These are phyloP conservation scores for Cotesia vestalis DNA, from an alignment of 1,140 invertebrate genomes.

Conservation along the genomic window DNA sequence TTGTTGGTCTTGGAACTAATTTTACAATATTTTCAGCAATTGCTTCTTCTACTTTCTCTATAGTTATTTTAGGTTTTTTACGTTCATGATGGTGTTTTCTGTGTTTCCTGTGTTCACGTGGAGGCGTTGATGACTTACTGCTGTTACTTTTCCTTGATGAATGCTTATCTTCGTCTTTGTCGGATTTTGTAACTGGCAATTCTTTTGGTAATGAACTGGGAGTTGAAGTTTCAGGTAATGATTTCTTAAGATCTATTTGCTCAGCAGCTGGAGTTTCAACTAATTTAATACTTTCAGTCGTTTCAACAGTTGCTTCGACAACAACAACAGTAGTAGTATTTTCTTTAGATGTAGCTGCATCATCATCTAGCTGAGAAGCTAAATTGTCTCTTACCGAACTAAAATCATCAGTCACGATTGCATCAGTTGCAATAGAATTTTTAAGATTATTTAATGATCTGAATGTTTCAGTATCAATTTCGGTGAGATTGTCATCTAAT, in stretches of 20 bases:
- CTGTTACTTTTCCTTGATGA: not conserved
- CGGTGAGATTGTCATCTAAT: not conserved
- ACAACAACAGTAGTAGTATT: not conserved
- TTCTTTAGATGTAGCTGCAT: not conserved
- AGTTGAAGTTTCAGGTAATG: not conserved
- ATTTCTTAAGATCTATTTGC: not conserved
- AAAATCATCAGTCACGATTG: too few species aligned
- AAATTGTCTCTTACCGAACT: too few species aligned
- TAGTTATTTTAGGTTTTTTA: slow-evolving; percentile 27
- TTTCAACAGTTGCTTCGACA: too few species aligned
- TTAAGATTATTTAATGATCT: too few species aligned
- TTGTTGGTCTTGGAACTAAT: slow-evolving; percentile 23
- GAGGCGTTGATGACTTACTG: slow-evolving; percentile 17
- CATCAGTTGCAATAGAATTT: too few species aligned
- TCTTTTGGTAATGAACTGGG: not conserved
- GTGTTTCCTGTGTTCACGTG: slow-evolving; percentile 22
- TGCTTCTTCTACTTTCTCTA: slow-evolving; percentile 34
- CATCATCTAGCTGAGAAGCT: not conserved
- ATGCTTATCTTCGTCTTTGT: slow-evolving; percentile 8
- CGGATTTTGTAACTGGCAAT: slow-evolving; percentile 7
- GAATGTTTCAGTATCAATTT: not conserved
- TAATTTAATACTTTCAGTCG: not conserved
- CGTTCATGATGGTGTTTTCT: slow-evolving; percentile 24
- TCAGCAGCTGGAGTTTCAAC: slow-evolving; percentile 1
- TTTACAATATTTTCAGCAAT: slow-evolving; percentile 32